Base-by-base conservation (phyloP, 2,888 invertebrate genomes). In the Agelastica alni region DNA sequence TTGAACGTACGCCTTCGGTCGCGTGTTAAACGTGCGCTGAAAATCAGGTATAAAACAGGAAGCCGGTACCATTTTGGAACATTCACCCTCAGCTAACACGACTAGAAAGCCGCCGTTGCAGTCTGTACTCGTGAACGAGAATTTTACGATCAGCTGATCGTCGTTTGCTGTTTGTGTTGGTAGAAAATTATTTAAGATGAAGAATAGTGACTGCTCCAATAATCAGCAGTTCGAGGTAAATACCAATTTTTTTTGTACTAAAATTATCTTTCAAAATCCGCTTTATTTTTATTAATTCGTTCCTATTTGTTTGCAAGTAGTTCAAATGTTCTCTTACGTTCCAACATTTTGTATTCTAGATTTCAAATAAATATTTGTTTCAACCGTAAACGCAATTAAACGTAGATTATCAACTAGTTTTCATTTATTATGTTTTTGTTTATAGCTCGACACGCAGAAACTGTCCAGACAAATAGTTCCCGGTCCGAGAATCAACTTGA, bases 401-500 rank as follows among this genome's bases (percentile, higher is more conserved):
- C n/a, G n/a, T n/a, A n/a, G n/a, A n/a, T n/a, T n/a, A n/a, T n/a
- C n/a, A n/a, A n/a, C n/a, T n/a, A n/a, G n/a, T n/a, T n/a, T n/a
- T n/a, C n/a, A n/a, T n/a, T 32, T 4, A 34, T 14, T 31, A 22
- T 28, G 4, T 22, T 37, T 45, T 58, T 60, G 28, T 56, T 70
- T 81, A 71, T 79, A 85, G 84, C 78, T 78, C 69, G 74, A 79
- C 57, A 83, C 81, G 65, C 83, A 82, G 31, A 79, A 79, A 67
- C 78, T 85, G 54, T 81, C 84, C 9, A 77, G 84, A 58, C 80
- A 79, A 65, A 78, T 85, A 69, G 77, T 82, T 39, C 75, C 77
- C 63, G 80, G 82, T 22, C 79, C 84, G 66, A 80, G 81, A 63
- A 81, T 86, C 71, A 85, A 86, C 72, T 78, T 86, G 60, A 85